These are phyloP conservation scores for Eriocheir sinensis DNA, from an alignment of 1,140 invertebrate genomes.

Conservation along the genomic window DNA sequence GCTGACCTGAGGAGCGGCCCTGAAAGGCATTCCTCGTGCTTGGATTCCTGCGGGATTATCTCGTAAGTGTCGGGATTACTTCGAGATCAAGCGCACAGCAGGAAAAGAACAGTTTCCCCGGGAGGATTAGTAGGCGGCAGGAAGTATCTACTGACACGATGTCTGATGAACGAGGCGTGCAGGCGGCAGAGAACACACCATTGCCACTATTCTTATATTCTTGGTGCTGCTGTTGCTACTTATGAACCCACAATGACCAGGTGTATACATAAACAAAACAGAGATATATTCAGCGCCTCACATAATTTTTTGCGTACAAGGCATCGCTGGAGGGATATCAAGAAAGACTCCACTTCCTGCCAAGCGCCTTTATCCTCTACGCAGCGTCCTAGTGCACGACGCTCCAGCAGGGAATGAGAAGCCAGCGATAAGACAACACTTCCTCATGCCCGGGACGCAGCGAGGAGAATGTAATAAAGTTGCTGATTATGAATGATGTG, in stretches of 20 bases:
- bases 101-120: not conserved
- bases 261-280: too few relatives aligned
- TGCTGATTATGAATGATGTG: not conserved
- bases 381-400: too few relatives aligned
- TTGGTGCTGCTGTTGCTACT: too few relatives aligned
- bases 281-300: too few relatives aligned
- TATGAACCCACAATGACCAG: too few relatives aligned
- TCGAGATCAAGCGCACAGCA: not conserved
- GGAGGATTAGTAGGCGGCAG: not conserved
- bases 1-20: not conserved
- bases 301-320: too few relatives aligned
- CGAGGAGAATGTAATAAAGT: not conserved
- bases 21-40: not conserved
- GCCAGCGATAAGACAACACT: not conserved
- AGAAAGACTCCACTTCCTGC: too few relatives aligned
- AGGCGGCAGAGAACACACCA: not conserved
- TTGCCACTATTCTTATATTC: too few relatives aligned
- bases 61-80: not conserved
- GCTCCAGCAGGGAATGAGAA: not conserved
- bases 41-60: not conserved
- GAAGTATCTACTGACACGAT: not conserved
- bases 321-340: too few relatives aligned
- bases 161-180: not conserved
- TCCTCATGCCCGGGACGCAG: not conserved
- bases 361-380: too few relatives aligned